Conservation (phyloP, 2,113 vertebrate genomes). For the Leptobrachium leishanense region DNA sequence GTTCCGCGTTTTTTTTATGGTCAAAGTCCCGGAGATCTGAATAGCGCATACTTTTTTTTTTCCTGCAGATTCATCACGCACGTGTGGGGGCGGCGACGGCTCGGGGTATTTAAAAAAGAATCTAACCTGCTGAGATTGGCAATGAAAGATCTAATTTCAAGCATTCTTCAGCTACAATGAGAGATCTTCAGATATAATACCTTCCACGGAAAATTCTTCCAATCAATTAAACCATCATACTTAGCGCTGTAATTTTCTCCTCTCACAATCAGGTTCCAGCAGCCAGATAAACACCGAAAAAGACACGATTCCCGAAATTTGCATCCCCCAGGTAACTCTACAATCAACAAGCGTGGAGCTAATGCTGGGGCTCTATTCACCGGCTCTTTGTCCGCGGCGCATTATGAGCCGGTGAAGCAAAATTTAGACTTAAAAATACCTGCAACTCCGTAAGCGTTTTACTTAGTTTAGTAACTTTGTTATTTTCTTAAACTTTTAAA, state of each 20-base stretch:
- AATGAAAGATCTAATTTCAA: slow-evolving; percentile 2
- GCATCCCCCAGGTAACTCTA: not conserved
- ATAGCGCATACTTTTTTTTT: no score
- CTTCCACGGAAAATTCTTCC: slow-evolving; percentile 18
- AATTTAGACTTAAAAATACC: no score
- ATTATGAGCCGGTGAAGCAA: no score
- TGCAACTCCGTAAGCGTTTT: no score
- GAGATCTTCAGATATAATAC: not conserved
- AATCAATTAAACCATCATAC: slow-evolving; percentile 23
- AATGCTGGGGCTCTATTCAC: no score
- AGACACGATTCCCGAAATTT: not conserved
- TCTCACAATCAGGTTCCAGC: not conserved
- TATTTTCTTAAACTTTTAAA: no score
- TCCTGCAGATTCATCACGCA: not conserved
- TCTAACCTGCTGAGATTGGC: not conserved
- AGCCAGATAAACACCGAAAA: not conserved
- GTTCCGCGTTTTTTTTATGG: no score
- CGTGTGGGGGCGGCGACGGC: not conserved
- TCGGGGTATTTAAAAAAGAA: not conserved
- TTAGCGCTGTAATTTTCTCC: not conserved
- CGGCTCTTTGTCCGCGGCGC: no score
- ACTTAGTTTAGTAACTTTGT: no score
- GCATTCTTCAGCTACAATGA: not conserved
- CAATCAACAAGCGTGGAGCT: no score
- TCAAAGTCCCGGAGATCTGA: no score